Evolutionary conservation across 2,113 vertebrate genomes (phyloP), one percentile per base, ranked within the genome.

Genomic region (Colossoma macropomum): DNA sequence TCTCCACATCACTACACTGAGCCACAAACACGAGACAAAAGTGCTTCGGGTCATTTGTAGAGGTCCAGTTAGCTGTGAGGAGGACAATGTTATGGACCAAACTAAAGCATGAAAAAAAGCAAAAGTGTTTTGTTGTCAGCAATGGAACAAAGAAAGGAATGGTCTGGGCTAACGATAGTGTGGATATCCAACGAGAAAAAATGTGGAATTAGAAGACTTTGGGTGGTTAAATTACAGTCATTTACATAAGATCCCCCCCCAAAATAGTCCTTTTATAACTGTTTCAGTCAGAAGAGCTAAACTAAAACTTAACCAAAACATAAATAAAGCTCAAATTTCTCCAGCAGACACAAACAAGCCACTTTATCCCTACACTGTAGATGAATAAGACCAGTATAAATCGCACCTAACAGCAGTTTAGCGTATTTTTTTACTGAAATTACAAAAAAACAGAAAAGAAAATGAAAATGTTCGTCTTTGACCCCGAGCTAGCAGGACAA

Each of bases 381-480:
- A n/a, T 38, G 7, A 38, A 7, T 38, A 38, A 38, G 34, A 38
- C 34, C 34, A 38, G 7, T 38, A 38, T 38, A 4, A 38, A 38
- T 38, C 34, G 7, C 34, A 38, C 34, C 7, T 38, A 38, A 38
- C 34, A 4, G n/a, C n/a, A n/a, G n/a, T n/a, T n/a, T n/a, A n/a
- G 34, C 7, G 3, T 38, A n/a, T 38, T 4, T 38, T 38, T 38
- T 38, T 7, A 7, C 34, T 7, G 48, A 50, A 50, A 13, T 1
- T 52, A 5, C 1, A 19, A 2, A 52, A 52, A 52, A 45, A 6
- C 41, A 5, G 41, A 45, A 2, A 52, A 19, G 25, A 27, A 75
- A 60, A 85, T 78, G 79, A 45, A 79, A 7, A 25, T 27, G 66
- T 66, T 79, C 21, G 63, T 83, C 70, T 79, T 79, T 86, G 52